Evolutionary conservation across 2,888 invertebrate genomes (phyloP), one percentile per base, ranked within the genome.

Genomic region (Gryllus longicercus): DNA sequence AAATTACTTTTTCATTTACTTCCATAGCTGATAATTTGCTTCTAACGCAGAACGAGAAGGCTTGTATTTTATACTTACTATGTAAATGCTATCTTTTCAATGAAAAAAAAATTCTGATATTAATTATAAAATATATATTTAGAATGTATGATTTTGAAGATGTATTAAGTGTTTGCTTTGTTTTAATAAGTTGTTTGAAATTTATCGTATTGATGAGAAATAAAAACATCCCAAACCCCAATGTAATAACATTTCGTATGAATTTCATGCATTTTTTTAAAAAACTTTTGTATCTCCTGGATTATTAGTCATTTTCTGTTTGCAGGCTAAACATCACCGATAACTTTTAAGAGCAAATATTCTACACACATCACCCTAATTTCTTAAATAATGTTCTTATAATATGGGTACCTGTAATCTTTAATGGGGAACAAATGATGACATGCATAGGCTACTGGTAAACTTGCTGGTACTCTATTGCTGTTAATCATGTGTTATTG

Each of bases 401-500:
- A 63, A 63, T 3, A 63, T 63, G 63, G 63, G 63, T n/a, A 18
- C n/a, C 14, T 63, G 63, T 63, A 63, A 18, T 14, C n/a, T 63
- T 16, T 63, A 18, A 63, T 63, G 14, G 63, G 63, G 63, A 63
- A 18, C 16, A 18, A 63, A 63, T 63, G 63, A n/a, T 63, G n/a
- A 63, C 63, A 63, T 63, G 63, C 63, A 63, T 63, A 63, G 63
- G 63, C 10, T 18, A 63, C 63, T 63, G 63, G n/a, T 63, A n/a
- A 63, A 18, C 16, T 63, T 63, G 63, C 14, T n/a, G n/a, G 63
- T 14, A 3, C n/a, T 63, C n/a, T 63, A 63, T 63, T 63, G n/a
- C n/a, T n/a, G n/a, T 63, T 63, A 8, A 63, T n/a, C 63, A 63
- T 63, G 63, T 63, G 63, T 63, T 63, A 63, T 63, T 63, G 63